Evolutionary conservation across 2,797 vertebrate species (phyloP).

Genomic region (Agapornis canus): DNA sequence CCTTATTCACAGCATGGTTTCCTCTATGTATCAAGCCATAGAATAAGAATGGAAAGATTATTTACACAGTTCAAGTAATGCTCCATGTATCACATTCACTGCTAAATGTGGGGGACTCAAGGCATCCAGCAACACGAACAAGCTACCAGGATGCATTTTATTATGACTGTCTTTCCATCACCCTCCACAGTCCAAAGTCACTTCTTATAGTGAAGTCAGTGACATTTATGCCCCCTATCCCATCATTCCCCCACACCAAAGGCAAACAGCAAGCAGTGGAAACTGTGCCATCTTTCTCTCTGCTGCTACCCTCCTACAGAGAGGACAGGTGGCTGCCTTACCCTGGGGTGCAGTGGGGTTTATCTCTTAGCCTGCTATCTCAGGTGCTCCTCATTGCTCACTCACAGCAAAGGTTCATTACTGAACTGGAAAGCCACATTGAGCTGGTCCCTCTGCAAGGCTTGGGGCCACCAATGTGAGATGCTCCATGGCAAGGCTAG

Average conservation of each 20-base stretch:
- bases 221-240: neutral
- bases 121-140: neutral
- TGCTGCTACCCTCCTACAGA: neutral
- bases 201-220: neutral
- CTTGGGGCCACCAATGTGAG: neutral
- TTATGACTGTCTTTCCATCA: neutral
- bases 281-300: neutral
- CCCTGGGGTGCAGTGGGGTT: accelerated
- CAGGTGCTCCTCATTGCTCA: neutral
- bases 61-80: neutral
- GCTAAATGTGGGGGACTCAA: neutral
- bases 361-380: neutral
- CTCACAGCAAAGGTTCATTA: neutral
- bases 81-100: neutral
- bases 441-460: neutral
- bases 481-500: accelerated
- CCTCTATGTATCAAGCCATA: neutral
- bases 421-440: neutral
- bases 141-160: neutral
- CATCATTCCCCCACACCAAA: neutral
- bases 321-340: accelerated
- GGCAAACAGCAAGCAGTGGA: neutral
- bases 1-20: neutral
- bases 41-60: neutral
- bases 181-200: neutral